Conservation (phyloP, 2,113 vertebrate species). For the Murina feae region DNA sequence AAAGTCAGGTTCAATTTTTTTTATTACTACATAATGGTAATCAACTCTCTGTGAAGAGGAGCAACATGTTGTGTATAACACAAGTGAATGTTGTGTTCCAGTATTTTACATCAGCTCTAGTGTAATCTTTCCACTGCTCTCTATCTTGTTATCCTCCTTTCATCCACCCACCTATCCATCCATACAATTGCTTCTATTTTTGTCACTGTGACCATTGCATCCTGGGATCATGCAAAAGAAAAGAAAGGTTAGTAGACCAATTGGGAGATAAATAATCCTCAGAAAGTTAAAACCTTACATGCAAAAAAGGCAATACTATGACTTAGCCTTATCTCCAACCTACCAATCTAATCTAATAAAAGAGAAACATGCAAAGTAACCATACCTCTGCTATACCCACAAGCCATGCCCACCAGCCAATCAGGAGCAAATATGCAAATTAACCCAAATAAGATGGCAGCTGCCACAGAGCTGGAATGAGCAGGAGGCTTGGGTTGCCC, state of each 20-base stretch:
- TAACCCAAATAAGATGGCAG: too few relatives aligned
- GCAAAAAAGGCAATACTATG: neutral
- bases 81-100: accelerated
- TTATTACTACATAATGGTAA: neutral
- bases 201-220: neutral
- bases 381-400: too few relatives aligned
- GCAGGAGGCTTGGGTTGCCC: too few relatives aligned
- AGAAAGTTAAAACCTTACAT: neutral
- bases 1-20: neutral
- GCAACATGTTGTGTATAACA: accelerated
- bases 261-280: neutral
- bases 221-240: neutral
- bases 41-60: neutral
- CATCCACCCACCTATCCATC: neutral
- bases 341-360: too few relatives aligned
- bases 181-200: neutral
- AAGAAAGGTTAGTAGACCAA: neutral
- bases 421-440: too few relatives aligned
- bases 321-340: neutral
- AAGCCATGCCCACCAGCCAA: too few relatives aligned
- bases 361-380: too few relatives aligned
- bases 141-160: accelerated
- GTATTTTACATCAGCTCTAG: neutral
- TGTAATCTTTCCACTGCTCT: neutral
- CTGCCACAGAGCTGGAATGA: too few relatives aligned